phyloP scores from a whole-genome alignment of 2,888 invertebrate genomes.

The Linyphia triangularis region DNA sequence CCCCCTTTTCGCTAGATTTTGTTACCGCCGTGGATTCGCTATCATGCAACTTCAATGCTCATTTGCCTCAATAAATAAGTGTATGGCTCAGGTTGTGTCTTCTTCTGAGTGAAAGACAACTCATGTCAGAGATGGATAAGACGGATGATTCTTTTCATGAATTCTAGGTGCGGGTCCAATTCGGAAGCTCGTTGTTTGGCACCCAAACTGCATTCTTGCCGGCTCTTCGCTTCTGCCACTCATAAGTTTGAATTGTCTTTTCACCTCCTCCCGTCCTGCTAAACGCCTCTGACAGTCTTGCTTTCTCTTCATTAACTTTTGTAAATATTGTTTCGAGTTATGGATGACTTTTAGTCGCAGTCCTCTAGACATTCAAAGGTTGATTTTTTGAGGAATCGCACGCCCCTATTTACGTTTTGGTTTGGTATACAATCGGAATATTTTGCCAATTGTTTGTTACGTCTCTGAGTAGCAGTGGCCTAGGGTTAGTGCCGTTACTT shows the following conservation, averaged over 20 bases:
- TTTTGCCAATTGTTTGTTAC: neutral
- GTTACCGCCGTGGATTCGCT: too few relatives aligned
- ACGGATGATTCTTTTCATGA: slow-evolving; percentile 38
- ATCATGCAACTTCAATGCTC: too few relatives aligned
- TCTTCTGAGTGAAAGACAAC: neutral
- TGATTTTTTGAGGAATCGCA: neutral
- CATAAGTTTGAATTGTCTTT: slow-evolving; percentile 43
- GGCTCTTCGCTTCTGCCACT: slow-evolving; percentile 62
- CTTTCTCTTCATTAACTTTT: slow-evolving; percentile 25
- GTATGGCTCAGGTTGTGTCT: neutral
- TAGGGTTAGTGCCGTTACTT: too few relatives aligned
- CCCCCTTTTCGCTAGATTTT: too few relatives aligned
- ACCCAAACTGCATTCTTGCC: slow-evolving; percentile 57
- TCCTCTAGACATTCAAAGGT: neutral
- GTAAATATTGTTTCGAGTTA: slow-evolving; percentile 2
- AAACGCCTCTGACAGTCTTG: slow-evolving; percentile 58
- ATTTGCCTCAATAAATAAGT: neutral
- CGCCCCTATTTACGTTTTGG: neutral
- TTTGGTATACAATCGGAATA: neutral
- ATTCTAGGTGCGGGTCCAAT: slow-evolving; percentile 58
- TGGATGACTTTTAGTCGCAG: neutral
- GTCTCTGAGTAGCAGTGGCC: too few relatives aligned
- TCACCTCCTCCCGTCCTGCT: slow-evolving; percentile 24
- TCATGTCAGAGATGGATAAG: neutral
- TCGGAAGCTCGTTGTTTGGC: slow-evolving; percentile 65